Evolutionary conservation across 2,888 invertebrate species (phyloP).

Genomic region (Sturmia bella): DNA sequence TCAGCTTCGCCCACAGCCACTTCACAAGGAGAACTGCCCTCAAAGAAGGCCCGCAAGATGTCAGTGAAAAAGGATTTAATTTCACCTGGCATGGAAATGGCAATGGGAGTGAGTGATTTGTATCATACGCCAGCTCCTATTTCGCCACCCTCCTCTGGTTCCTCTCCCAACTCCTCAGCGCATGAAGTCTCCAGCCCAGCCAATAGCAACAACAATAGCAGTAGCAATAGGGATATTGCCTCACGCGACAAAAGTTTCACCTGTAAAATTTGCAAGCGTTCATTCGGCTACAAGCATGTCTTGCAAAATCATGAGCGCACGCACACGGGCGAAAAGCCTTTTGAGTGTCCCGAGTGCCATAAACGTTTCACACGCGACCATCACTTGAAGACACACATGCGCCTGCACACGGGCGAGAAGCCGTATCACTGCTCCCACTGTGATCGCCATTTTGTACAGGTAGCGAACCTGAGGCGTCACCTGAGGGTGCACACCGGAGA

Average conservation of each 20-base stretch:
- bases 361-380: conserved; percentile 96
- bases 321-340: conserved; percentile 97
- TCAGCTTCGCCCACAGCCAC: conserved; percentile 74
- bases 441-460: conserved; percentile 95
- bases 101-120: conserved; percentile 78
- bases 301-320: conserved; percentile 96
- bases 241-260: conserved; percentile 92
- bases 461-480: conserved; percentile 94
- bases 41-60: conserved; percentile 78
- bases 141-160: conserved; percentile 84
- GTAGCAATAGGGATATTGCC: conserved; percentile 81
- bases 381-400: conserved; percentile 95
- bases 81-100: conserved; percentile 76
- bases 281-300: conserved; percentile 97
- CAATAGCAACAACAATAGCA: not conserved
- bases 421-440: conserved; percentile 96
- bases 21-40: conserved; percentile 74
- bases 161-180: conserved; percentile 82
- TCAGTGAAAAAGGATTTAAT: conserved; percentile 80
- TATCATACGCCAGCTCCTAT: conserved; percentile 81
- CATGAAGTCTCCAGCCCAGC: conserved; percentile 57
- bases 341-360: conserved; percentile 94
- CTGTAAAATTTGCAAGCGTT: conserved; percentile 92
- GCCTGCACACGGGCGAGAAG: conserved; percentile 95
- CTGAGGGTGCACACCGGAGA: conserved; percentile 95